Evolutionary conservation across 2,888 invertebrate species (phyloP), one percentile per base, ranked within the genome.

Genomic region (Epistrophe grossulariae): DNA sequence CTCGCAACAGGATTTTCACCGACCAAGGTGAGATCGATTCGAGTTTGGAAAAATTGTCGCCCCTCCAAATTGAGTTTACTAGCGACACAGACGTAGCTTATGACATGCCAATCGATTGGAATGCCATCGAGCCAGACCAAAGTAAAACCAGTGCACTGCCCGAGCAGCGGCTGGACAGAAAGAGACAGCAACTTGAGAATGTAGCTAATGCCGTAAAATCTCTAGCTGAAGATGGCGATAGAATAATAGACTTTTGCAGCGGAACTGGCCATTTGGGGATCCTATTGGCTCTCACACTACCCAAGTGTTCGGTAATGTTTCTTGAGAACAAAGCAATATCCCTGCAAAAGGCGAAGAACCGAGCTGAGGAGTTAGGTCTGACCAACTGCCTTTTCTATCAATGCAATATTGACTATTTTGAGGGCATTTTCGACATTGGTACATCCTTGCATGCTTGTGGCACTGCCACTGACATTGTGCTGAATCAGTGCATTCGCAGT

Each of bases 231-330:
- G 92, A 94, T 0, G 95, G 95, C 0, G 95, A 97, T 90, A 93
- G 94, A 17, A 97, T 99, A 89, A 97, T 99, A 0, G 99, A 99
- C 92, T 99, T 99, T 93, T 99, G 99, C 92, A 97, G 98, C 90
- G 99, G 99, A 2, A 97, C 98, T 90, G 99, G 99, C 0, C 98
- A 99, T 93, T 94, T 99, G 80, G 99, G 98, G 0, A 96, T 99
- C 85, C 92, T 98, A 7, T 91, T 98, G 31, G 98, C 98, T 0
- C 94, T 96, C 89, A 93, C 97, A 50, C 92, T 98, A 66, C 98
- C 98, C 0, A 93, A 95, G 24, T 97, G 97, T 91, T 94, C 95
- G 82, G 93, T 99, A 1, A 95, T 98, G 89, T 93, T 99, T 79
- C 93, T 99, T 72, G 99, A 99, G 92, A 99, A 99, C 91, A 99